Evolutionary conservation across 2,797 vertebrate species (phyloP).

Genomic region (Cuculus canorus): DNA sequence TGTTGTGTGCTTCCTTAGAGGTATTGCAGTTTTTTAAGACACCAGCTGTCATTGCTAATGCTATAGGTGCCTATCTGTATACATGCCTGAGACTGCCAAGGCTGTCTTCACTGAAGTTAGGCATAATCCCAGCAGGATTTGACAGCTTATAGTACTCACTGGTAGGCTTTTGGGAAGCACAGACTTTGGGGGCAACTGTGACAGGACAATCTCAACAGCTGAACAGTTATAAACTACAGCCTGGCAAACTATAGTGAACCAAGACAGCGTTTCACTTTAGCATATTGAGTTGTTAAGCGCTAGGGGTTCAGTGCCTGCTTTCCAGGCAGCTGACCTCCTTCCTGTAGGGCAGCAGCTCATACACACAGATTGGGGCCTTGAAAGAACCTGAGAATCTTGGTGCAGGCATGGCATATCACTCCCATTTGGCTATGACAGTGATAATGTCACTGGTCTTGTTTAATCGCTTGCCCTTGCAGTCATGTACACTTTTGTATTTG

Average conservation of each 20-base stretch:
- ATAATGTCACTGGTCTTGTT: background rate
- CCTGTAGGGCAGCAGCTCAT: background rate
- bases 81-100: background rate
- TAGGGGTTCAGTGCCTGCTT: background rate
- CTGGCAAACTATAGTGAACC: background rate
- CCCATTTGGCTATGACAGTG: background rate
- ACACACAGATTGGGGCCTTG: background rate
- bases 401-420: background rate
- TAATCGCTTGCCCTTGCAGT: conserved; percentile 7
- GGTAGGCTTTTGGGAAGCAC: background rate
- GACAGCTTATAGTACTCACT: background rate
- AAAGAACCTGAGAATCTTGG: background rate
- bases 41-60: background rate
- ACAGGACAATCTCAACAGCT: background rate
- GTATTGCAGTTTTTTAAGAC: background rate
- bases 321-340: background rate
- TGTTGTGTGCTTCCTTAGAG: background rate
- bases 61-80: background rate
- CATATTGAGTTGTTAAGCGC: background rate
- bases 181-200: background rate
- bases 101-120: background rate
- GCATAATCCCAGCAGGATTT: background rate
- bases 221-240: background rate
- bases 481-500: background rate
- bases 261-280: background rate